Evolutionary conservation across 2,113 vertebrate genomes (phyloP).

Genomic region (Bothrops jararaca): DNA sequence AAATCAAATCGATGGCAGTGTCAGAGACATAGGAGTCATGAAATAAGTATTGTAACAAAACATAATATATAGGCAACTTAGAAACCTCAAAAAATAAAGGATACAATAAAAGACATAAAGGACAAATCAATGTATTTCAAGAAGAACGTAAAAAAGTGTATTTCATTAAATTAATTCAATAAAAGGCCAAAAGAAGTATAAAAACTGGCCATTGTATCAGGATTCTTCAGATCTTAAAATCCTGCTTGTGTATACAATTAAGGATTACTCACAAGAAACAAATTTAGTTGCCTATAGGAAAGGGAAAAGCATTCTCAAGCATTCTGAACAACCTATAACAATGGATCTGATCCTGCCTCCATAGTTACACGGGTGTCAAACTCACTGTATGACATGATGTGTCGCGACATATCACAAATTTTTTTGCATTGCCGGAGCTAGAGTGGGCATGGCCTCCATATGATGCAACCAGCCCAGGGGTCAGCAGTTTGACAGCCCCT

Average conservation of each 20-base stretch:
- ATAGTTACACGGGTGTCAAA: background rate
- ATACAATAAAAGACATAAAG: background rate
- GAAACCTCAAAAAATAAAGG: slow-evolving; percentile 10
- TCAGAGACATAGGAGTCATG: background rate
- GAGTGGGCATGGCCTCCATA: no score
- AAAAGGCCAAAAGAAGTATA: slow-evolving; percentile 17
- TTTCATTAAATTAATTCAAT: slow-evolving; percentile 13
- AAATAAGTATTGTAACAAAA: slow-evolving; percentile 32
- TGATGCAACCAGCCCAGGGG: no score
- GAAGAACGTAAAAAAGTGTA: slow-evolving; percentile 19
- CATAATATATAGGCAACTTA: slow-evolving; percentile 6
- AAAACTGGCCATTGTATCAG: background rate
- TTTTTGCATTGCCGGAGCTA: no score
- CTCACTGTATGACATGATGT: no score
- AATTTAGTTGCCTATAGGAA: background rate
- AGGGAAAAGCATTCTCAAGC: background rate
- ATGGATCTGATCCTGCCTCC: background rate
- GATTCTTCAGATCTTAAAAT: background rate
- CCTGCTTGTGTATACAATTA: background rate
- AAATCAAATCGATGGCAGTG: slow-evolving; percentile 26
- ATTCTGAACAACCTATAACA: background rate
- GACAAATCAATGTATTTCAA: background rate
- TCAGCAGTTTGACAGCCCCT: no score
- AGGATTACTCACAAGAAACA: background rate
- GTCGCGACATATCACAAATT: no score